phyloP scores from a whole-genome alignment of 2,797 vertebrate genomes.

The Scyliorhinus canicula region DNA sequence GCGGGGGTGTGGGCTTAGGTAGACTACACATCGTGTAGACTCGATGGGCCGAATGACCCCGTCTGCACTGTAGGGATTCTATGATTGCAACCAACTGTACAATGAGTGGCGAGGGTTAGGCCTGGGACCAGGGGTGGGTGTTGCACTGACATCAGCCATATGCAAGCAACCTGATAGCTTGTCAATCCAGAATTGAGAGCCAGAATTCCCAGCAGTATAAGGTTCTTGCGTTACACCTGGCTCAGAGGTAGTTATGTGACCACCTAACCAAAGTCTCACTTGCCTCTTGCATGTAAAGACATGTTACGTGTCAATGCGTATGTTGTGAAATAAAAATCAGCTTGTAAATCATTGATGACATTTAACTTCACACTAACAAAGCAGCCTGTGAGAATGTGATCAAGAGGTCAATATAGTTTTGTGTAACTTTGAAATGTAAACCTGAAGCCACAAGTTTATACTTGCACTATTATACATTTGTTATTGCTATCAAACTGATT shows the following conservation, averaged over 20 bases:
- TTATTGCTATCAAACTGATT: background rate
- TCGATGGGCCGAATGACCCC: too few relatives aligned
- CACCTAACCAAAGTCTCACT: background rate
- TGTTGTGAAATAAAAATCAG: background rate
- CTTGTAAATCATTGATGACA: background rate
- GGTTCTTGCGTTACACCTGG: background rate
- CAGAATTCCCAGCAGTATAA: background rate
- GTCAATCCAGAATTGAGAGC: background rate
- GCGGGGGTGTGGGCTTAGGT: too few relatives aligned
- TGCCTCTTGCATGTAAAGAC: background rate
- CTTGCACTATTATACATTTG: background rate
- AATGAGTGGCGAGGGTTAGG: background rate
- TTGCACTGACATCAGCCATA: background rate
- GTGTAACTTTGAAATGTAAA: background rate
- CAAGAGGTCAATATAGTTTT: background rate
- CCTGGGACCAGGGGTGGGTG: background rate
- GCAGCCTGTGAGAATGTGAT: background rate
- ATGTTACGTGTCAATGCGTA: background rate
- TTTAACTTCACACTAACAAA: background rate
- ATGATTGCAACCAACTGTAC: background rate
- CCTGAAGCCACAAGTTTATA: background rate
- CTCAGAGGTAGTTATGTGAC: background rate
- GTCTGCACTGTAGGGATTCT: too few relatives aligned
- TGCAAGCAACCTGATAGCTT: background rate
- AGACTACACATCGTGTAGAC: too few relatives aligned